Conservation (phyloP, 2,888 invertebrate species). For the Oeneis ivallda region DNA sequence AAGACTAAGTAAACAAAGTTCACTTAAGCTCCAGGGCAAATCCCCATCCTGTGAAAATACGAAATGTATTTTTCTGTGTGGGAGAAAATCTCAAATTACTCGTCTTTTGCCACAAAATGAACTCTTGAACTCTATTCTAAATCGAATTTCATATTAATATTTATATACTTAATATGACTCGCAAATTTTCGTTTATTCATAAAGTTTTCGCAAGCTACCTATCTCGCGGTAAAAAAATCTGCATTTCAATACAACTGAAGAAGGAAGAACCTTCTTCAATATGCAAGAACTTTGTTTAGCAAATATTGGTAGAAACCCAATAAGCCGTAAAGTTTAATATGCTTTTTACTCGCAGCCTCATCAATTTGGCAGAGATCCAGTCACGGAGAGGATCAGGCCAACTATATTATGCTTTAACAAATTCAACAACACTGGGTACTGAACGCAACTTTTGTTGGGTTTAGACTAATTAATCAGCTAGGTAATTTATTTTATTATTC, state of each 20-base stretch:
- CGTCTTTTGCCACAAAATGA: background rate
- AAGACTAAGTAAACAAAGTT: conserved; percentile 14
- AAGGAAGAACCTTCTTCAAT: too few relatives aligned
- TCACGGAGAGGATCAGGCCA: background rate
- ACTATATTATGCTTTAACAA: background rate
- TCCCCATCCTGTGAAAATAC: conserved; percentile 2
- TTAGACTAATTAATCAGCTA: background rate
- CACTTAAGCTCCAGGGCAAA: conserved; percentile 14
- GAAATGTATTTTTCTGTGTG: background rate
- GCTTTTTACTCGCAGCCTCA: conserved; percentile 10
- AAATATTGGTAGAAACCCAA: conserved; percentile 6
- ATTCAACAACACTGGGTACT: background rate
- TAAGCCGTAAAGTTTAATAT: conserved; percentile 11
- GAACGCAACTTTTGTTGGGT: background rate
- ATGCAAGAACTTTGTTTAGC: background rate
- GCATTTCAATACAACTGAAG: background rate
- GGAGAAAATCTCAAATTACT: too few relatives aligned
- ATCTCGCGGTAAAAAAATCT: too few relatives aligned
- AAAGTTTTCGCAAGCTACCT: too few relatives aligned
- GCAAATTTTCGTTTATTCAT: background rate
- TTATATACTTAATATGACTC: background rate
- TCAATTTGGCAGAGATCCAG: conserved; percentile 14
- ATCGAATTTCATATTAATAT: background rate
- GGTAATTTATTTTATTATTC: background rate
- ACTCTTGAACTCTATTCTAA: background rate